phyloP scores from a whole-genome alignment of 2,113 vertebrate genomes.

The Craseonycteris thonglongyai region DNA sequence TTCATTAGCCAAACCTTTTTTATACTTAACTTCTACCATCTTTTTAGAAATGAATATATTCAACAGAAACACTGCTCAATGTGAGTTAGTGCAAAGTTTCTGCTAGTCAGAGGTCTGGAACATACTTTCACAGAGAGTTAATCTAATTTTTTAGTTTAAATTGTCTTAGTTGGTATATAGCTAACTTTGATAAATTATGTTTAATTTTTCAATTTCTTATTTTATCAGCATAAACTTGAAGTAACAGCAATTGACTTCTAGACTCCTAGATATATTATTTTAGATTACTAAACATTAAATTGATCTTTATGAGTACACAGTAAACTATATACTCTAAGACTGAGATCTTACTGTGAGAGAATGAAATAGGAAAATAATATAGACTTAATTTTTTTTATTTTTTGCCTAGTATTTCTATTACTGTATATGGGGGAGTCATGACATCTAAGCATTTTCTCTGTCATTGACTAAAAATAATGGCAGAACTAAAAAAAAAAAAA shows the following conservation, averaged over 20 bases:
- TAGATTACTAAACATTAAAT: background rate
- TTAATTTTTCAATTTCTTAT: background rate
- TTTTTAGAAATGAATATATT: background rate
- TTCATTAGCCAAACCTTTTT: background rate
- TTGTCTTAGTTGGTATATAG: background rate
- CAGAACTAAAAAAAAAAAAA: too few species aligned
- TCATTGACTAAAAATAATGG: background rate
- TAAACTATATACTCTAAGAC: background rate
- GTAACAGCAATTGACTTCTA: background rate
- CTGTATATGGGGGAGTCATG: background rate
- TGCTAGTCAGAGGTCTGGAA: background rate
- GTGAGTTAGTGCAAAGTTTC: background rate
- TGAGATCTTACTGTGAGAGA: background rate
- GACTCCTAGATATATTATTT: background rate
- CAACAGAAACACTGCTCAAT: background rate
- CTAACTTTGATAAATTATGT: background rate
- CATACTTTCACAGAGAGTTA: background rate
- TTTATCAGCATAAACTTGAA: background rate
- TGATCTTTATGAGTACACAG: background rate
- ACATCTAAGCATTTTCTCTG: background rate
- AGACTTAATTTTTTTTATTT: background rate
- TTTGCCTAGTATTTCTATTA: background rate
- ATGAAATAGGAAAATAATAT: background rate
- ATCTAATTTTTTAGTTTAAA: background rate
- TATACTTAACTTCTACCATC: background rate